Percentiles rank a stretch among this genome's conserved stretches.
phyloP scores from a whole-genome alignment of 35 echinoderm and acorn worm genomes.

The Heliocidaris erythrogramma region DNA sequence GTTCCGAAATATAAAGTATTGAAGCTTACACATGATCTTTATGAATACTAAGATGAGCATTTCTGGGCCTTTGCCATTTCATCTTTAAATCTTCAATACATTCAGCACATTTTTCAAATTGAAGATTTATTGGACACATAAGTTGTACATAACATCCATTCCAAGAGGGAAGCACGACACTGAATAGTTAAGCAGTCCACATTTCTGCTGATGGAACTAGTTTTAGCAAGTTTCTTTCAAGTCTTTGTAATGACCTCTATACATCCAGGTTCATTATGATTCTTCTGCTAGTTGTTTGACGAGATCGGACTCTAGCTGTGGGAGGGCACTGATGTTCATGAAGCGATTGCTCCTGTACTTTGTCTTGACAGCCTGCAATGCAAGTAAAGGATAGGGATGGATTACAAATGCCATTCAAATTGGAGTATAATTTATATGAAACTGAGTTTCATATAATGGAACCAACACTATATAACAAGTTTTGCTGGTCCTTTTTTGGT shows the following conservation, averaged over 20 bases:
- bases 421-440: not conserved
- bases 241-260: not conserved
- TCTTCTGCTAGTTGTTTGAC: constrained; percentile 45
- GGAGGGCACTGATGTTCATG: constrained; percentile 82
- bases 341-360: constrained; percentile 94
- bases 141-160: not conserved
- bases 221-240: not conserved
- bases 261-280: not conserved
- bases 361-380: constrained; percentile 82
- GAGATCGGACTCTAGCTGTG: constrained; percentile 64
- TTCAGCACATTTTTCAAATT: too few relatives aligned
- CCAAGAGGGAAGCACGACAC: not conserved
- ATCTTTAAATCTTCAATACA: too few relatives aligned
- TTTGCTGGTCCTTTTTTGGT: too few relatives aligned
- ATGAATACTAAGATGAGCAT: too few relatives aligned
- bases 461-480: too few relatives aligned
- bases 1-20: too few relatives aligned
- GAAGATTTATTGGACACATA: not conserved
- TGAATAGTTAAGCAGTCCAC: not conserved
- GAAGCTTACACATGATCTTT: too few relatives aligned
- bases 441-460: too few relatives aligned
- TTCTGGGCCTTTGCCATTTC: too few relatives aligned
- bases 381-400: not conserved
- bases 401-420: not conserved
- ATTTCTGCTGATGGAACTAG: not conserved